Evolutionary conservation across 2,113 vertebrate species (phyloP).

Genomic region (Calidris pugnax): DNA sequence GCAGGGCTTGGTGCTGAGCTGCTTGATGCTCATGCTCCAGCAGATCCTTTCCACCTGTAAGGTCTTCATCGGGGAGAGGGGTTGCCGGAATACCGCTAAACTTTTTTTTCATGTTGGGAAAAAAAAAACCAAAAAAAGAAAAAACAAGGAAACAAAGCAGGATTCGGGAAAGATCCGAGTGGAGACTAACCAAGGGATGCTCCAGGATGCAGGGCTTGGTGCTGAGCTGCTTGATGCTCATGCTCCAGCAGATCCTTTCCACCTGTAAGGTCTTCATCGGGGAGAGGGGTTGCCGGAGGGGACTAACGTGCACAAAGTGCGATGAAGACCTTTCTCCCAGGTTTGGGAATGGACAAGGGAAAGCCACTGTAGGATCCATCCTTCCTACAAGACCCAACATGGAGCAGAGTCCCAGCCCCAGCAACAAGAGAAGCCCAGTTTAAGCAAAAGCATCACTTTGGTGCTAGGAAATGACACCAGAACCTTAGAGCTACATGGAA

Average conservation of each 20-base stretch:
- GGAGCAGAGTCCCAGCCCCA: neutral
- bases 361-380: neutral
- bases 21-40: no score
- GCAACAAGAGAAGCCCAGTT: neutral
- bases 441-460: neutral
- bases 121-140: neutral
- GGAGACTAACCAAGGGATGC: no score
- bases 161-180: no score
- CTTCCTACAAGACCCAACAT: fast-evolving
- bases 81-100: neutral
- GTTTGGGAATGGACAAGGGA: neutral
- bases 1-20: no score
- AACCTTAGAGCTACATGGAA: neutral
- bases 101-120: neutral
- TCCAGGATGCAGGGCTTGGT: no score
- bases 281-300: neutral
- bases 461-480: neutral
- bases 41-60: no score
- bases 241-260: no score
- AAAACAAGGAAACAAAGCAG: neutral
- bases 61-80: no score
- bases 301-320: neutral
- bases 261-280: no score
- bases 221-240: no score
- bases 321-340: neutral